These are phyloP conservation scores for Petaurus breviceps DNA, from an alignment of 2,113 vertebrate species.

Conservation along the genomic window DNA sequence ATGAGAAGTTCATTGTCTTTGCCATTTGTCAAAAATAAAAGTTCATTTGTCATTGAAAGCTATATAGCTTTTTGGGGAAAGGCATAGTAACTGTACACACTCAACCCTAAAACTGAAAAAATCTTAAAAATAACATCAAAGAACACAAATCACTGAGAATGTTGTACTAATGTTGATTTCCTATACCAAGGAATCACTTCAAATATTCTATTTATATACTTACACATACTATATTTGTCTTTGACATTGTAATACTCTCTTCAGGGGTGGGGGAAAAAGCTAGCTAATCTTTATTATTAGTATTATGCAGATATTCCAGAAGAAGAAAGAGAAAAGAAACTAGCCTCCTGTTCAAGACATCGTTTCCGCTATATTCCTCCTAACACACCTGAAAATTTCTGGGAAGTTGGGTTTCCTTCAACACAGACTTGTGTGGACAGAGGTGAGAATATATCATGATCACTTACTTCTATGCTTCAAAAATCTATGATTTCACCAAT, in stretches of 20 bases:
- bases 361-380: constrained; percentile 93
- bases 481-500: neutral
- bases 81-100: neutral
- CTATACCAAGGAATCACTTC: neutral
- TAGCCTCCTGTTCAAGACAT: constrained; percentile 94
- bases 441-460: constrained; percentile 84
- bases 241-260: neutral
- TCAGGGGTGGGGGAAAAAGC: constrained; percentile 1
- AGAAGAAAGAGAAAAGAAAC: constrained; percentile 91
- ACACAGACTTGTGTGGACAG: constrained; percentile 96
- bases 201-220: neutral
- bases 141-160: neutral
- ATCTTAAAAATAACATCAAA: neutral
- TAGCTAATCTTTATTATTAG: constrained; percentile 79
- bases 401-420: constrained; percentile 98
- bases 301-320: constrained; percentile 95
- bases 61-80: neutral
- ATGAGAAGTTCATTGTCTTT: neutral
- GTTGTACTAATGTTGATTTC: neutral
- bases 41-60: neutral
- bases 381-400: constrained; percentile 96
- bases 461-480: neutral
- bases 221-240: neutral
- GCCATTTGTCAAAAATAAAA: neutral
- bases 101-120: neutral